Percentiles rank a stretch among this genome's conserved stretches.
Evolutionary conservation across 2,113 vertebrate genomes (phyloP).

Genomic region (Loxodonta africana): DNA sequence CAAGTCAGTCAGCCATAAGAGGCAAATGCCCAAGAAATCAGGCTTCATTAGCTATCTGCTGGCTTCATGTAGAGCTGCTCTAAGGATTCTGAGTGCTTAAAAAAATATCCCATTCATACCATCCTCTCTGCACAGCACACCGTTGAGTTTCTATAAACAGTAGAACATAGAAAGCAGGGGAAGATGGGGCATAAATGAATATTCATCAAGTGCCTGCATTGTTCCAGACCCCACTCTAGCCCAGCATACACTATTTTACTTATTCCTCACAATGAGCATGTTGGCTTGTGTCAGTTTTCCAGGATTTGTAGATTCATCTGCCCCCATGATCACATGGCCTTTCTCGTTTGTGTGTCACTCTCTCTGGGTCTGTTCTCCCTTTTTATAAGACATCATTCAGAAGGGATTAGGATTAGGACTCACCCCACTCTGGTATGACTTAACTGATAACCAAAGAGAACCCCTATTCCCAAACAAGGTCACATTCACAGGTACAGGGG

Average conservation of each 20-base stretch:
- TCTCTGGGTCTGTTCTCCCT: background rate
- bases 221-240: background rate
- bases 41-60: constrained; percentile 68
- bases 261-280: background rate
- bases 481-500: background rate
- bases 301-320: background rate
- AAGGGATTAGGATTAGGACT: background rate
- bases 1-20: constrained; percentile 69
- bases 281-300: background rate
- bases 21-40: constrained; percentile 74
- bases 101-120: constrained; percentile 31
- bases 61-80: constrained; percentile 43
- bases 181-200: background rate
- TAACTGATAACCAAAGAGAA: background rate
- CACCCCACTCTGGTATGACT: background rate
- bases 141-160: constrained; percentile 9
- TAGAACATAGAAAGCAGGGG: background rate
- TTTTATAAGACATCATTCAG: background rate
- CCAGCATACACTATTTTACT: background rate
- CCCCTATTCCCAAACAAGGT: background rate
- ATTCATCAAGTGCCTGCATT: background rate
- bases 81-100: constrained; percentile 25
- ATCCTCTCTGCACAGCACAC: background rate
- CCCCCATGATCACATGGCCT: background rate
- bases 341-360: background rate